phyloP scores from a whole-genome alignment of 1,140 invertebrate species.

The Oreohelix idahoensis region DNA sequence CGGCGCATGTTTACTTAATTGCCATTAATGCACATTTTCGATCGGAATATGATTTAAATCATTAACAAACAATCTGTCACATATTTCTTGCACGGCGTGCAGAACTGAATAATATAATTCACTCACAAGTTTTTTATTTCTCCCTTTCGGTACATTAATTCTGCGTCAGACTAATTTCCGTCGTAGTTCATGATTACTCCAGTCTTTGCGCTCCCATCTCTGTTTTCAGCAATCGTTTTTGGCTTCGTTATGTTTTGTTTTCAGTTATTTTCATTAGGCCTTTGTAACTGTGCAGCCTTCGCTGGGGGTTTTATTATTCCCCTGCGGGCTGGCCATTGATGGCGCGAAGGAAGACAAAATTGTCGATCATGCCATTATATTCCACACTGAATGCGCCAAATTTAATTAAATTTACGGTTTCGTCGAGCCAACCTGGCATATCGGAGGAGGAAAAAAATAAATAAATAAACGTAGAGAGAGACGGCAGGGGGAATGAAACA shows the following conservation, averaged over 20 bases:
- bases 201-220: background rate
- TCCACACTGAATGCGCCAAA: slow-evolving; percentile 6
- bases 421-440: background rate
- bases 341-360: slow-evolving; percentile 7
- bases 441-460: slow-evolving; percentile 4
- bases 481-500: background rate
- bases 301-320: background rate
- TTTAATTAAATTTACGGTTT: slow-evolving; percentile 13
- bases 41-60: background rate
- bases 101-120: background rate
- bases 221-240: background rate
- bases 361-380: background rate
- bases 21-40: too few species aligned
- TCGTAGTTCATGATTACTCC: slow-evolving; percentile 3
- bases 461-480: slow-evolving; percentile 24
- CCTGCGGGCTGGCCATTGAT: background rate
- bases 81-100: background rate
- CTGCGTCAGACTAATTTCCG: background rate
- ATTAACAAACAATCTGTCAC: background rate
- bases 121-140: background rate
- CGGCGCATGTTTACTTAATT: too few species aligned
- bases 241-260: background rate
- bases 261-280: background rate
- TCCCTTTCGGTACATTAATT: background rate
- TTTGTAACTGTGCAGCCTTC: background rate